phyloP scores from a whole-genome alignment of 2,113 vertebrate genomes.

The Odocoileus hemionus region DNA sequence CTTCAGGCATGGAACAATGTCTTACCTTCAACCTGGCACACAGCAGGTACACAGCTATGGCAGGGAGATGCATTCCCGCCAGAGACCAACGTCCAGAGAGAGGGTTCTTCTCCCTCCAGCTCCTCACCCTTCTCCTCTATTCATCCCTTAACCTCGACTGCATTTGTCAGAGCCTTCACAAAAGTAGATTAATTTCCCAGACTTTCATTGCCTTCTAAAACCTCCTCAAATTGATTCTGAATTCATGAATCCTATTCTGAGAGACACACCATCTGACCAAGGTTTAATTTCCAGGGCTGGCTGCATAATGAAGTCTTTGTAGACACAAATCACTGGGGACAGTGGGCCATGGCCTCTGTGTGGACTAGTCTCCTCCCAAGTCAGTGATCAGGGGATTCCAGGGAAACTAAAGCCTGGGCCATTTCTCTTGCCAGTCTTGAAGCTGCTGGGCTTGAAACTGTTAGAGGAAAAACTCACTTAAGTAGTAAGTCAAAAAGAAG shows the following conservation, averaged over 20 bases:
- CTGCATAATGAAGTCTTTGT: conserved; percentile 12
- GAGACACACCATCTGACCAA: conserved; percentile 1
- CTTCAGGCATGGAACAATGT: background rate
- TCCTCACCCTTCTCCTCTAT: background rate
- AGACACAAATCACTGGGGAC: conserved; percentile 15
- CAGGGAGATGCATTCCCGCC: background rate
- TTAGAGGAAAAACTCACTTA: background rate
- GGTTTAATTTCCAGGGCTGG: conserved; percentile 37
- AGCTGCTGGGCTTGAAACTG: background rate
- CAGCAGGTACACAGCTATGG: background rate
- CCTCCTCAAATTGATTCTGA: conserved; percentile 36
- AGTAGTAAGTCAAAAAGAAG: background rate
- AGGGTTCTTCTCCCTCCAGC: background rate
- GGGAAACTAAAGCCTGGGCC: background rate
- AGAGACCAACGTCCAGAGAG: background rate
- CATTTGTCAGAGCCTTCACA: conserved; percentile 44
- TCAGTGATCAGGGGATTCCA: background rate
- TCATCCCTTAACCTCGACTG: background rate
- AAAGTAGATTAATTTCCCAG: conserved; percentile 51
- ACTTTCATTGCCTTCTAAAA: conserved; percentile 32
- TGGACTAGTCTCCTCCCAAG: background rate
- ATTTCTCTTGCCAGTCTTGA: background rate
- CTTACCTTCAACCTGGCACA: background rate
- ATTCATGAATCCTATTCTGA: conserved; percentile 29
- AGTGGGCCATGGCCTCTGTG: background rate